phyloP scores from a whole-genome alignment of 1,140 invertebrate species.

The Euura saliciscinereae region DNA sequence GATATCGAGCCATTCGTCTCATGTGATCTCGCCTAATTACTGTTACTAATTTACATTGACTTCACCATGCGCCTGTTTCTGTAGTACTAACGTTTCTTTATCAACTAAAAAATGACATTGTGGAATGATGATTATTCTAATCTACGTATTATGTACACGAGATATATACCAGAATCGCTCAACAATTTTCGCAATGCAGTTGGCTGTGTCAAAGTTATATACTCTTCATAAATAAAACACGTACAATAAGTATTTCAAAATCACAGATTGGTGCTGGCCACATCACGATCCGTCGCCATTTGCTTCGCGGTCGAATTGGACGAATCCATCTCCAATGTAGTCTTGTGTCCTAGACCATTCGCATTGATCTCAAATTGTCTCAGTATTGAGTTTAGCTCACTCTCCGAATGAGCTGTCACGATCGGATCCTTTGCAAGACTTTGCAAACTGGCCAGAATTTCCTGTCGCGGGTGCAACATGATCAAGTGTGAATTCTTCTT shows the following conservation, averaged over 20 bases:
- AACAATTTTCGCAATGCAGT: no score
- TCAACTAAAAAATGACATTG: no score
- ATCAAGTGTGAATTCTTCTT: constrained; percentile 30
- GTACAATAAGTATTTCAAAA: not conserved
- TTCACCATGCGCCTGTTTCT: no score
- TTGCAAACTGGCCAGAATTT: constrained; percentile 35
- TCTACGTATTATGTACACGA: no score
- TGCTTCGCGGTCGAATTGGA: not conserved
- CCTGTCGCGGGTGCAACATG: constrained; percentile 34
- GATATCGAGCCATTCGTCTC: no score
- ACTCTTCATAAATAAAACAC: no score
- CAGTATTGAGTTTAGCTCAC: constrained; percentile 30
- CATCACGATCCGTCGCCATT: constrained; percentile 15
- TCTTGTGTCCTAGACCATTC: not conserved
- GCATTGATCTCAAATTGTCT: constrained; percentile 22
- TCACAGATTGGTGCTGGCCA: constrained; percentile 31
- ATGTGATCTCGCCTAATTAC: no score
- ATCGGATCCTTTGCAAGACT: constrained; percentile 32
- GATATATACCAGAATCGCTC: no score
- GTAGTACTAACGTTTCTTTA: no score
- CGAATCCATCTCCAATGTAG: constrained; percentile 13
- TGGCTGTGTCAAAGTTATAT: no score
- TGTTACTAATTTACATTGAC: no score
- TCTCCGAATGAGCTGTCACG: constrained; percentile 25
- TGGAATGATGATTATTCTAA: no score